These are phyloP conservation scores for Telmatochromis bifrenatus DNA, from an alignment of 2,113 vertebrate genomes.

Conservation along the genomic window DNA sequence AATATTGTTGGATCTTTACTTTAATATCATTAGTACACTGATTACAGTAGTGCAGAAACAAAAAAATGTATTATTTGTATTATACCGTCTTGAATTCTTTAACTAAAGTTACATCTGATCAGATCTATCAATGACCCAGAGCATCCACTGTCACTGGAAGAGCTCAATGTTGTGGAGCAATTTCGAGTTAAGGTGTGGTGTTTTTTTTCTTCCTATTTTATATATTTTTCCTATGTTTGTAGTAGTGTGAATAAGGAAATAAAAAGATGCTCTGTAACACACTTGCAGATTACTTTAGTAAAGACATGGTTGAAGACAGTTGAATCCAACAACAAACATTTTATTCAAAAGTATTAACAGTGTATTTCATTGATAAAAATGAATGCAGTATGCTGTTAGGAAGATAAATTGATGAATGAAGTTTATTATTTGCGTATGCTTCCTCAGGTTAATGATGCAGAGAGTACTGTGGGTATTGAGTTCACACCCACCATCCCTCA, in stretches of 20 bases:
- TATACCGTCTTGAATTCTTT: constrained; percentile 61
- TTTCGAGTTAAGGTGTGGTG: constrained; percentile 78
- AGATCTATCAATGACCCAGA: constrained; percentile 92
- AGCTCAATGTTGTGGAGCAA: constrained; percentile 92
- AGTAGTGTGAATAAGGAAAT: neutral
- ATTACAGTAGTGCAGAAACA: neutral
- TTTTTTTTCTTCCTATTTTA: neutral
- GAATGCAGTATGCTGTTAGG: neutral
- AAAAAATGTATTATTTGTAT: fast-evolving
- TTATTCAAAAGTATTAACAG: neutral
- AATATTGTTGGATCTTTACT: neutral
- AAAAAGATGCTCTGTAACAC: neutral
- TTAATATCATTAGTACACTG: neutral
- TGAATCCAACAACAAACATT: neutral
- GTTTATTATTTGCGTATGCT: neutral
- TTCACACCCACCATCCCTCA: constrained; percentile 97
- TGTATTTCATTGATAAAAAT: neutral
- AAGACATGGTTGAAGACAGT: neutral
- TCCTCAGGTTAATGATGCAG: constrained; percentile 78
- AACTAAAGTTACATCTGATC: constrained; percentile 83
- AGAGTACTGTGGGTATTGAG: constrained; percentile 79
- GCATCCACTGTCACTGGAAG: constrained; percentile 90
- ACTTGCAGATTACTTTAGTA: neutral
- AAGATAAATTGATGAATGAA: neutral
- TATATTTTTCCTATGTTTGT: neutral